Percentiles rank a stretch among this genome's conserved stretches.
Evolutionary conservation across 2,797 vertebrate species (phyloP).

Genomic region (Gymnopithys bicolor): DNA sequence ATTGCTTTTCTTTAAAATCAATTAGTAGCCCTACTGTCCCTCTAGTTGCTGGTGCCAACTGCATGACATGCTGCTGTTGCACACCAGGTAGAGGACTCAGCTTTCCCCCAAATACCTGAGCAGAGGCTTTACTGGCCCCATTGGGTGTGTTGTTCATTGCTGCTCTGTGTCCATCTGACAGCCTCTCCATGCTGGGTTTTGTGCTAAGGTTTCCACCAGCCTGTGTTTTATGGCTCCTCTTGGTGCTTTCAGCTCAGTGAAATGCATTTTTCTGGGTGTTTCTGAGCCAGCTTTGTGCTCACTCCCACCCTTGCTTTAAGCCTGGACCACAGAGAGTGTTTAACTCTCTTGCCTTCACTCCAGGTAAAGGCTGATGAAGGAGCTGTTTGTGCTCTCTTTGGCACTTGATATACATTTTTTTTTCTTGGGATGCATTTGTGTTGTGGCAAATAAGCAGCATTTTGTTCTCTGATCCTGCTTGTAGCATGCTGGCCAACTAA

Average conservation of each 20-base stretch:
- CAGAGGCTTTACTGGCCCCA: not conserved
- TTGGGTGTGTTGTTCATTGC: not conserved
- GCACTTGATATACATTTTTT: not conserved
- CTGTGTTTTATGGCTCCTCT: conserved; percentile 33
- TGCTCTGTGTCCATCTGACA: conserved; percentile 9
- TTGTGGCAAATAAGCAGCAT: not conserved
- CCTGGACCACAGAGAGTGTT: not conserved
- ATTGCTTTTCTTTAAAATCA: not conserved
- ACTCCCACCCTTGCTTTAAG: not conserved
- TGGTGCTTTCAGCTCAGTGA: conserved; percentile 18
- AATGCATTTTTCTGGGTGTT: not conserved
- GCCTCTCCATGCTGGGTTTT: conserved; percentile 3
- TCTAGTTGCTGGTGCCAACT: conserved; percentile 18
- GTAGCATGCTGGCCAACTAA: conserved; percentile 47
- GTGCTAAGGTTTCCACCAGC: not conserved
- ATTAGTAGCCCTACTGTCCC: not conserved
- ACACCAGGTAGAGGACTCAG: not conserved
- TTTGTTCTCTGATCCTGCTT: conserved; percentile 38
- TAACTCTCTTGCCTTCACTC: not conserved
- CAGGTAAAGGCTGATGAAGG: not conserved
- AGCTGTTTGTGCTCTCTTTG: not conserved
- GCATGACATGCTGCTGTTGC: not conserved
- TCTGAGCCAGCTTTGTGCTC: not conserved
- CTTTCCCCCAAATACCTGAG: not conserved
- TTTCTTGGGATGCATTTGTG: not conserved